A percentile compares a stretch with the other conserved stretches of the same genome.
Evolutionary conservation across 2,113 vertebrate genomes (phyloP).

Genomic region (human (Homo sapiens)): GRCh38 chr1:204348001-204348500

Average conservation of each 20-base stretch:
- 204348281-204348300: background rate
- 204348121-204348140: background rate
- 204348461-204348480: accelerated
- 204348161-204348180: background rate
- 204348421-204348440: conserved; percentile 56
- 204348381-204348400: background rate
- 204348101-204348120: background rate
- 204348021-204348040: background rate
- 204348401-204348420: background rate
- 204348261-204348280: background rate
- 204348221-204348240: background rate
- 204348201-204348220: background rate
- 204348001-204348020: background rate
- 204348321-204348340: background rate
- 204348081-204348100: background rate
- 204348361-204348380: background rate
- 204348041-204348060: background rate
- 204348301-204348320: accelerated
- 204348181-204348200: background rate
- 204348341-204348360: background rate
- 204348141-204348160: background rate
- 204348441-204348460: background rate
- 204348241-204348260: too few relatives aligned
- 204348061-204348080: background rate
- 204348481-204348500: background rate